Percentiles rank a stretch among this genome's conserved stretches.
These are phyloP conservation scores for Schizopygopsis pylzovi DNA, from an alignment of 2,797 vertebrate species.

Conservation along the genomic window DNA sequence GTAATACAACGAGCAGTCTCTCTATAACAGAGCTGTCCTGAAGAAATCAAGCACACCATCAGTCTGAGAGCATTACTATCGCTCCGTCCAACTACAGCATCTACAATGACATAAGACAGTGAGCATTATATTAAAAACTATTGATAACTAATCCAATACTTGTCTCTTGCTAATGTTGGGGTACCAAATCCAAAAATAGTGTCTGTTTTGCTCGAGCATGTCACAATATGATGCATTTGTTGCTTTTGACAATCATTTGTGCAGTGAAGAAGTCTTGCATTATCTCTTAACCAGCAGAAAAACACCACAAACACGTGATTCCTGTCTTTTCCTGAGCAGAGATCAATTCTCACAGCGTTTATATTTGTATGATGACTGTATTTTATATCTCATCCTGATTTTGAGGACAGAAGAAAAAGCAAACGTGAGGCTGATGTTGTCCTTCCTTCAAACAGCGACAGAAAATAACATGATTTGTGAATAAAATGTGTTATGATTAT, in stretches of 20 bases:
- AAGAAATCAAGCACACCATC: background rate
- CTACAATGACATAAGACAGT: background rate
- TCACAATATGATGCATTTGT: background rate
- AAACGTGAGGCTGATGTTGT: background rate
- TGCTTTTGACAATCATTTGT: background rate
- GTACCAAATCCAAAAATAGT: background rate
- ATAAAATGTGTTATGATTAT: no score
- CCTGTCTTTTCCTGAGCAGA: no score
- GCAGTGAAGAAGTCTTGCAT: background rate
- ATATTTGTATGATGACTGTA: background rate
- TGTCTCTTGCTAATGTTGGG: background rate
- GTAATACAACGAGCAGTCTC: background rate
- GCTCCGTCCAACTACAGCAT: background rate
- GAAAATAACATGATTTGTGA: no score
- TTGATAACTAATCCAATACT: background rate
- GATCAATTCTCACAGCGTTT: no score
- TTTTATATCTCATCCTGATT: no score
- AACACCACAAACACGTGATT: no score
- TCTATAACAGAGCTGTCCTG: slow-evolving; percentile 4
- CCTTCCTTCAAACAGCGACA: background rate
- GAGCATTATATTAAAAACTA: background rate
- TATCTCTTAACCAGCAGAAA: no score
- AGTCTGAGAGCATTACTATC: background rate
- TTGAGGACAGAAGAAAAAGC: no score
- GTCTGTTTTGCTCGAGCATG: background rate